A percentile compares a stretch with the other conserved stretches of the same genome.
phyloP scores from a whole-genome alignment of 2,888 invertebrate species.

The Bibio marci region DNA sequence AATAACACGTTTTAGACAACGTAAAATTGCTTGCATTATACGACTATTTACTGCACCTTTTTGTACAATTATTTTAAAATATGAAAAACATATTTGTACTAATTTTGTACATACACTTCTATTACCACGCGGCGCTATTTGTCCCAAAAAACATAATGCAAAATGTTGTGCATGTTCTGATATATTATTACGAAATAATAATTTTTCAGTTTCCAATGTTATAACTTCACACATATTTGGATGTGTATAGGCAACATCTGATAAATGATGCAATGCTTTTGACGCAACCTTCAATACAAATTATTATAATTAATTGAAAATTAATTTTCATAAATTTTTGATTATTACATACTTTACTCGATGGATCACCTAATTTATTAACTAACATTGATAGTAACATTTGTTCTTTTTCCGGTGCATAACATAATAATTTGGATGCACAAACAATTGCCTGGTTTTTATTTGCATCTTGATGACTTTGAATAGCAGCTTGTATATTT shows the following conservation, averaged over 20 bases:
- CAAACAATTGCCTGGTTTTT: constrained; percentile 22
- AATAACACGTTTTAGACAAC: constrained; percentile 63
- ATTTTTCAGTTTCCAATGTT: constrained; percentile 71
- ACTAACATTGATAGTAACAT: constrained; percentile 60
- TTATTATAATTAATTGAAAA: too few relatives aligned
- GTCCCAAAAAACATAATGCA: constrained; percentile 78
- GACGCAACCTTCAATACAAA: constrained; percentile 84
- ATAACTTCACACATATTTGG: constrained; percentile 86
- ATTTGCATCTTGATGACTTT: constrained; percentile 25
- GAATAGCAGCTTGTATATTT: constrained; percentile 25
- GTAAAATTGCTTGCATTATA: constrained; percentile 67
- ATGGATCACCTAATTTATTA: constrained; percentile 91
- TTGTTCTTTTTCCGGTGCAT: constrained; percentile 28
- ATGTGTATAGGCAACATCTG: constrained; percentile 65
- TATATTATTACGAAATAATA: constrained; percentile 79
- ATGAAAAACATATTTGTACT: constrained; percentile 83
- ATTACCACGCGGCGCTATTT: constrained; percentile 52
- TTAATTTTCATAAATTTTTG: constrained; percentile 34
- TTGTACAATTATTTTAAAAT: constrained; percentile 85
- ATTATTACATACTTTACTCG: constrained; percentile 8
- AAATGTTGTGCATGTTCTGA: constrained; percentile 79
- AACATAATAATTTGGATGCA: constrained; percentile 20
- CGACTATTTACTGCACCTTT: constrained; percentile 61
- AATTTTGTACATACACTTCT: constrained; percentile 70
- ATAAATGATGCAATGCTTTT: constrained; percentile 70